Base-by-base conservation (phyloP, 2,797 vertebrate species). In the Platyrinchus mystaceus region DNA sequence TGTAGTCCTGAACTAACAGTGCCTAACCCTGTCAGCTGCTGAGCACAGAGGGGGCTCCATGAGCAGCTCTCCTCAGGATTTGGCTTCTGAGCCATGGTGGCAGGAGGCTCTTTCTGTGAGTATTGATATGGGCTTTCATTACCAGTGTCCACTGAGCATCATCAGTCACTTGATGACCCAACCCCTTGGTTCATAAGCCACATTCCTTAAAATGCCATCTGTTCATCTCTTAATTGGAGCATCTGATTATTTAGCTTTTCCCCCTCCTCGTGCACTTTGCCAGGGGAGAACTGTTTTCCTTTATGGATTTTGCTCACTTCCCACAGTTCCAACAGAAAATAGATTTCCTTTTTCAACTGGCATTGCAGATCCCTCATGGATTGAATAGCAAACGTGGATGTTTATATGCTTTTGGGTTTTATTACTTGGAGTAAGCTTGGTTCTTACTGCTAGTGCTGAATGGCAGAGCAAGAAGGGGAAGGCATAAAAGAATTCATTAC, bases 301-400 rank as follows among this genome's bases (percentile, higher is more conserved):
- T 93, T 71, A 86, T 32, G 53, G 62, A 63, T 94, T 78, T 90
- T 75, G 62, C 77, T 94, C 27, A 19, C 47, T 91, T 88, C 66
- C 88, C 88, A 71, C 15, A 5, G 41, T 71, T 94, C 50, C 74
- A 84, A 26, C 18, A 85, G 79, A 80, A 92, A 92, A 68, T 14
- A 64, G 37, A 77, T 95, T 77, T 74, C n/a, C 49, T 75, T 60
- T 93, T 92, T 75, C 71, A 91, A 83, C 60, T 89, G 77, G 44
- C 46, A 37, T 56, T 87, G 41, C 66, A 64, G 64, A 67, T 94
- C 66, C 79, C 82, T 87, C 58, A 53, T 87, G 87, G 58, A 50
- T 62, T 87, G 89, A 78, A 74, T 9, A 70, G 89, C 84, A 43
- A 58, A 52, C 19, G 12, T 0, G 0, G 37, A 34, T 63, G 24